Evolutionary conservation across 1,140 invertebrate genomes (phyloP).

Genomic region (Ganaspis sp.): DNA sequence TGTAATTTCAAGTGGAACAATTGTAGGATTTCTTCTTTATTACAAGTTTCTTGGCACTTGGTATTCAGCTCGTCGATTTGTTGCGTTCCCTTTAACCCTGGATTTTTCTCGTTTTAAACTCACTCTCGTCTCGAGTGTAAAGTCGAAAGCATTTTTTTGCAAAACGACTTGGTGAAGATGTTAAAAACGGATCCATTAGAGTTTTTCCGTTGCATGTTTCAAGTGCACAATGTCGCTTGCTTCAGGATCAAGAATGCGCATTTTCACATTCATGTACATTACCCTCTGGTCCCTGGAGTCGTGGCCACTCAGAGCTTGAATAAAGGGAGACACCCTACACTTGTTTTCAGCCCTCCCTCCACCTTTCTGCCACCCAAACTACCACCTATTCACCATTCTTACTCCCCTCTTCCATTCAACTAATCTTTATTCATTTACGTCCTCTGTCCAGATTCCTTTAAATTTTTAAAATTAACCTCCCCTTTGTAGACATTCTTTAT

Average conservation of each 20-base stretch:
- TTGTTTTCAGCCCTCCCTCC: not conserved
- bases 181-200: conserved; percentile 50
- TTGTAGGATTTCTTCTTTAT: not conserved
- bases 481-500: not conserved
- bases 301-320: conserved; percentile 30
- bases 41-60: not conserved
- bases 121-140: not conserved
- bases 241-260: conserved; percentile 12
- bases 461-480: not conserved
- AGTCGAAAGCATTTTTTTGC: conserved; percentile 2
- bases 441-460: not conserved
- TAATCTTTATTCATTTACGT: conserved; percentile 6
- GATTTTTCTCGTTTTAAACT: conserved; percentile 17
- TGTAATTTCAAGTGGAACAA: not conserved
- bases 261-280: conserved; percentile 33
- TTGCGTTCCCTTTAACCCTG: not conserved
- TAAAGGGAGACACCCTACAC: conserved; percentile 31
- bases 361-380: not conserved
- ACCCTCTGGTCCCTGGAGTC: conserved; percentile 16
- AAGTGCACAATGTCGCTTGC: conserved; percentile 28
- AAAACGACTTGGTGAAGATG: conserved; percentile 34
- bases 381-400: not conserved
- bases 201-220: conserved; percentile 38
- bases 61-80: not conserved
- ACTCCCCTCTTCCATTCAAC: not conserved